Percentiles rank a stretch among this genome's conserved stretches.
Conservation (phyloP, 2,888 invertebrate species). For the Platycheirus rosarum region DNA sequence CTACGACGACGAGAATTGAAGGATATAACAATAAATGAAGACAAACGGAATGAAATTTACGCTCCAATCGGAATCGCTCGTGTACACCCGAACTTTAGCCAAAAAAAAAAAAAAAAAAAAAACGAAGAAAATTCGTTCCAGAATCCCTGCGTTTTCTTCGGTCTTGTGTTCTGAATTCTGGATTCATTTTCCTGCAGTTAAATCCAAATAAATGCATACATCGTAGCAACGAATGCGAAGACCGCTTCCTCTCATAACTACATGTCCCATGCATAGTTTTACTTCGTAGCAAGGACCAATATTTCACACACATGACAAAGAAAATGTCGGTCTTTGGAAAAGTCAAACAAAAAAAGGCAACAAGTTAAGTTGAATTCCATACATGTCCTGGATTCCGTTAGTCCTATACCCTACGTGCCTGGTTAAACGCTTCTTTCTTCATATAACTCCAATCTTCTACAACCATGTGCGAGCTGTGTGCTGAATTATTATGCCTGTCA, state of each 20-base stretch:
- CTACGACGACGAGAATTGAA: conserved; percentile 9
- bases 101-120: conserved; percentile 16
- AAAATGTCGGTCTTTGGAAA: conserved; percentile 1
- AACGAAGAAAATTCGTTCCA: neutral
- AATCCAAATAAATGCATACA: conserved; percentile 63
- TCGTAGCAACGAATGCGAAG: conserved; percentile 25
- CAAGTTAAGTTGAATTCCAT: conserved; percentile 65
- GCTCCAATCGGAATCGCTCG: conserved; percentile 46
- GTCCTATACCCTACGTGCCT: conserved; percentile 39
- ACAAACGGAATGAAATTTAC: conserved; percentile 49
- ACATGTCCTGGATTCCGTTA: conserved; percentile 17
- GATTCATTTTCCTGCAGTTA: conserved; percentile 19
- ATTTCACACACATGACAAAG: conserved; percentile 19
- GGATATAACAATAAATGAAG: conserved; percentile 34
- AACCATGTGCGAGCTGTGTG: conserved; percentile 24
- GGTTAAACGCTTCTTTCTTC: conserved; percentile 47
- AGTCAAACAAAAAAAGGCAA: conserved; percentile 45
- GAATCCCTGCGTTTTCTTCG: conserved; percentile 25
- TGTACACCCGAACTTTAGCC: conserved; percentile 11
- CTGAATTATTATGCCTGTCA: conserved; percentile 30
- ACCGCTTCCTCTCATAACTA: too few species aligned
- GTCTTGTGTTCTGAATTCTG: conserved; percentile 55
- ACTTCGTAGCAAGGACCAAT: conserved; percentile 40
- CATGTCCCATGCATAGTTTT: conserved; percentile 27
- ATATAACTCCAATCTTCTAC: conserved; percentile 38